Conservation (phyloP, 2,888 invertebrate species). For the Drosophila pegasa region DNA sequence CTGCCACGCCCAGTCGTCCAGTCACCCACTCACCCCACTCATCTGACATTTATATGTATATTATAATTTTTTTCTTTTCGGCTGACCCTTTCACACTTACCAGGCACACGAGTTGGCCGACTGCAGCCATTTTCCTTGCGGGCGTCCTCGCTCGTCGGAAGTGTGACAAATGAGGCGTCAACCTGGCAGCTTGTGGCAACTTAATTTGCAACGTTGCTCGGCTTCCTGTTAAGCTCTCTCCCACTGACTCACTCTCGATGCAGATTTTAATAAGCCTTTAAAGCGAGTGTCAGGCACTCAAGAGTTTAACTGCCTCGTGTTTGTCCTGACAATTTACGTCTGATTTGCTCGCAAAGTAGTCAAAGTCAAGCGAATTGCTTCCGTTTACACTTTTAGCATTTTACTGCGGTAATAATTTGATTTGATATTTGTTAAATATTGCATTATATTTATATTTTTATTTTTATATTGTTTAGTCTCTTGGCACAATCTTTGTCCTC, state of each 20-base stretch:
- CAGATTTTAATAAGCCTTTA: constrained; percentile 27
- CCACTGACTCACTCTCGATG: constrained; percentile 8
- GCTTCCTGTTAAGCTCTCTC: background rate
- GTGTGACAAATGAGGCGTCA: constrained; percentile 60
- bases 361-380: background rate
- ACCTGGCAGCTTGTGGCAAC: constrained; percentile 35
- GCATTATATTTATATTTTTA: background rate
- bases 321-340: background rate
- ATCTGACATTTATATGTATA: constrained; percentile 15
- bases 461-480: too few species aligned
- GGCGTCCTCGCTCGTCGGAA: constrained; percentile 47
- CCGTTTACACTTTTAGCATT: background rate
- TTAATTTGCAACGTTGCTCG: constrained; percentile 29
- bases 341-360: background rate
- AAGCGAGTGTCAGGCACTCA: constrained; percentile 10
- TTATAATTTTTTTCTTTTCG: constrained; percentile 10
- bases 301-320: background rate
- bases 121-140: constrained; percentile 34
- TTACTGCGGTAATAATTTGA: background rate
- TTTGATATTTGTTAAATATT: background rate
- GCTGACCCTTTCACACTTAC: constrained; percentile 38
- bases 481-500: constrained; percentile 1
- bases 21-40: background rate
- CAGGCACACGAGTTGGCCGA: constrained; percentile 21
- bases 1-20: background rate